Evolutionary conservation across 1,140 invertebrate genomes (phyloP).

Genomic region (Hycleus phaleratus): DNA sequence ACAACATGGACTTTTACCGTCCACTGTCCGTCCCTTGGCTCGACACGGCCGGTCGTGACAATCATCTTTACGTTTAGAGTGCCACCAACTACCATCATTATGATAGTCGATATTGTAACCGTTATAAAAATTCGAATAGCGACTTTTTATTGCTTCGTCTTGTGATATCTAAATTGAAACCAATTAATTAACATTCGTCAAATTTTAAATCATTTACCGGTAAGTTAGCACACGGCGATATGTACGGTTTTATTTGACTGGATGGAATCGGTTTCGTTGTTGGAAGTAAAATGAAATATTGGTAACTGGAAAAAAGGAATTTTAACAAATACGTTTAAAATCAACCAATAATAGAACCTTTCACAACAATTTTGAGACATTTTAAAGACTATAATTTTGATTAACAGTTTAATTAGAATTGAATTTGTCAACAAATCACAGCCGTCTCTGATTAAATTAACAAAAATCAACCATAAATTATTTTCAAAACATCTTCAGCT

Average conservation of each 20-base stretch:
- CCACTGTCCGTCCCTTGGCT: constrained; percentile 15
- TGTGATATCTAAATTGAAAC: too few relatives aligned
- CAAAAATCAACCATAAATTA: neutral
- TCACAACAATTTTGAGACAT: constrained; percentile 6
- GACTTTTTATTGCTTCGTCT: constrained; percentile 17
- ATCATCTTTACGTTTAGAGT: neutral
- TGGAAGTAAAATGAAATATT: too few relatives aligned
- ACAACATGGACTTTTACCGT: constrained; percentile 29
- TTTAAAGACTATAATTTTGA: neutral
- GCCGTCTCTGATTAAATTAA: neutral
- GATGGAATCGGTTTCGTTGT: too few relatives aligned
- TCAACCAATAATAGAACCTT: too few relatives aligned
- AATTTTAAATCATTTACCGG: too few relatives aligned
- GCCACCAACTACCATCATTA: constrained; percentile 7
- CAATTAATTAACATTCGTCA: too few relatives aligned
- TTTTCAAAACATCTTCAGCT: constrained; percentile 31
- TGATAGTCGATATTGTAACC: constrained; percentile 34
- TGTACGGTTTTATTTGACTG: too few relatives aligned
- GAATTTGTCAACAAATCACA: neutral
- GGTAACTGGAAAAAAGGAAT: too few relatives aligned
- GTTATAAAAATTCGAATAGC: constrained; percentile 35
- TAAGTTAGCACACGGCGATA: too few relatives aligned
- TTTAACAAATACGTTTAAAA: too few relatives aligned
- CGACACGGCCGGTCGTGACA: constrained; percentile 1
- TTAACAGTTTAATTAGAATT: neutral